Conservation (phyloP, 35 echinoderm and acorn worm genomes). For the Stichopus chloronotus region DNA sequence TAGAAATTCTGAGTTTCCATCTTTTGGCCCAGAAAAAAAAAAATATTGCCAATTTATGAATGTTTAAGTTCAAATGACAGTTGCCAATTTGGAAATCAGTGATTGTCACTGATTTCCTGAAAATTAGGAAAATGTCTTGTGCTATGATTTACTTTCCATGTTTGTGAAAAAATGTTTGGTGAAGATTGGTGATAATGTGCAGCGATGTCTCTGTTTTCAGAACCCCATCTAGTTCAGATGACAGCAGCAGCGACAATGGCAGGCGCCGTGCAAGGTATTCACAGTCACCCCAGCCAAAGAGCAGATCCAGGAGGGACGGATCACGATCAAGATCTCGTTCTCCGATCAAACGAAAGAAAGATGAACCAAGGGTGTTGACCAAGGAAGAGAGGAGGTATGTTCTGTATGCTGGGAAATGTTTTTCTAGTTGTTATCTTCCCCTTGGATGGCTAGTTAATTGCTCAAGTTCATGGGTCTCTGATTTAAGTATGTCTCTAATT, state of each 20-base stretch:
- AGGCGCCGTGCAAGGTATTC: neutral
- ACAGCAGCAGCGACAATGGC: conserved; percentile 26
- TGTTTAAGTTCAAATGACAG: neutral
- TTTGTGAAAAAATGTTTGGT: neutral
- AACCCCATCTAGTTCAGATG: conserved; percentile 29
- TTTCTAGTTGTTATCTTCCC: too few species aligned
- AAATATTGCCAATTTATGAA: neutral
- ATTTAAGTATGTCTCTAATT: too few species aligned
- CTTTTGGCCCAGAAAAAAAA: neutral
- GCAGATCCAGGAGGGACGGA: neutral
- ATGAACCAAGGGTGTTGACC: neutral
- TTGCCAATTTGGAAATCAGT: neutral
- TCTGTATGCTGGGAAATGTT: neutral
- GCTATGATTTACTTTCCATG: neutral
- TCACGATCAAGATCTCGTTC: conserved; percentile 36
- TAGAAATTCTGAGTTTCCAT: too few species aligned
- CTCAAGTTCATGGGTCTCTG: too few species aligned
- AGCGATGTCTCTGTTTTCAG: neutral
- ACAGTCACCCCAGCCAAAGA: neutral
- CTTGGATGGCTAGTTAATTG: too few species aligned
- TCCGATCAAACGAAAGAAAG: conserved; percentile 4
- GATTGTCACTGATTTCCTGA: neutral
- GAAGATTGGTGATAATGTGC: neutral
- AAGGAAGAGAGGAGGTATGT: conserved; percentile 45
- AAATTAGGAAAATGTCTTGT: neutral